These are phyloP conservation scores for Threskiornis aethiopicus DNA, from an alignment of 2,797 vertebrate species.

Conservation along the genomic window DNA sequence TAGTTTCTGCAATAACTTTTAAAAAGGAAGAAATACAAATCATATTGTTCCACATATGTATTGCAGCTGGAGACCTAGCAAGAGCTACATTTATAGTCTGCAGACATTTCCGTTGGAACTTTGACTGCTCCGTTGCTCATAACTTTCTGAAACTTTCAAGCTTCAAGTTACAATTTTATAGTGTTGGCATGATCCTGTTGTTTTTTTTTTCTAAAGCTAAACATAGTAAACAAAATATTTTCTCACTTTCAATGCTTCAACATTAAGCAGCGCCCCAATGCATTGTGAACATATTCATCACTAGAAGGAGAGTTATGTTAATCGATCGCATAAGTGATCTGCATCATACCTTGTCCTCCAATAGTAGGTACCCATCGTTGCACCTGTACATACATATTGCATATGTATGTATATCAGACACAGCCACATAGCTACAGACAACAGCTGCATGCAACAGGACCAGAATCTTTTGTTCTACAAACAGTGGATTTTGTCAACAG, in stretches of 20 bases:
- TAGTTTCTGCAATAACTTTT: not conserved
- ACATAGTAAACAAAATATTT: not conserved
- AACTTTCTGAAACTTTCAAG: not conserved
- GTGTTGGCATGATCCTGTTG: not conserved
- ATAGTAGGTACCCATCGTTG: not conserved
- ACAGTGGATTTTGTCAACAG: not conserved
- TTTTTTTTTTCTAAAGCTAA: not conserved
- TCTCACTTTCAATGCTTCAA: not conserved
- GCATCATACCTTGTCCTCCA: not conserved
- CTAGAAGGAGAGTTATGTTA: not conserved
- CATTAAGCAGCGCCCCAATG: not conserved
- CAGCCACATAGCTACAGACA: not conserved
- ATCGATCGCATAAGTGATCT: not conserved
- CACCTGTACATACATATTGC: rapidly evolving
- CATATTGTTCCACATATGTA: not conserved
- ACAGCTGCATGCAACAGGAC: not conserved
- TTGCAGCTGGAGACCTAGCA: not conserved
- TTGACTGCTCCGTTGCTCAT: not conserved
- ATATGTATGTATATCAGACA: not conserved
- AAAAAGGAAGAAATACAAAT: not conserved
- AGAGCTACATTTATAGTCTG: not conserved
- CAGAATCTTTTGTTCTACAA: not conserved
- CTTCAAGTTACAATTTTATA: not conserved
- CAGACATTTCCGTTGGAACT: not conserved
- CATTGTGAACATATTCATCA: not conserved